Conservation (phyloP, 2,113 vertebrate genomes). For the Rostratula benghalensis region DNA sequence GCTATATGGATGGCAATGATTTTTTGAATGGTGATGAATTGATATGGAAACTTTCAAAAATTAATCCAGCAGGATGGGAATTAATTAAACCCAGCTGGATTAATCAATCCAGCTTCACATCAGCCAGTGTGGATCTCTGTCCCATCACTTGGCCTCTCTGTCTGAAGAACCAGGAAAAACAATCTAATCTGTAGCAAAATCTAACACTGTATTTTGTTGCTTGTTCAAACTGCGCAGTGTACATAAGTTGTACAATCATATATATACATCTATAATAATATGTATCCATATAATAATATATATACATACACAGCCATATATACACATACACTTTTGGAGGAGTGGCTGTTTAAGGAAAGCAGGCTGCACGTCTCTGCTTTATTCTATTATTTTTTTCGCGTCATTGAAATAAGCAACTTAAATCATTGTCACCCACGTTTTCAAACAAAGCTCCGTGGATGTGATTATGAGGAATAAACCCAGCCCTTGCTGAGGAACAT, state of each 20-base stretch:
- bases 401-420: not conserved
- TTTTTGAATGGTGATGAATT: not conserved
- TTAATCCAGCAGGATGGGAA: not conserved
- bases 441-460: not conserved
- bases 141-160: not conserved
- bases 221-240: not conserved
- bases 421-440: not conserved
- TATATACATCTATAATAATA: not conserved
- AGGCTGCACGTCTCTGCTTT: not conserved
- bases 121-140: not conserved
- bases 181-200: not conserved
- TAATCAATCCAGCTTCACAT: no score
- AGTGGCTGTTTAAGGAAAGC: not conserved
- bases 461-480: not conserved
- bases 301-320: not conserved
- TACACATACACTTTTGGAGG: not conserved
- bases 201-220: not conserved
- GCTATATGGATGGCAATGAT: not conserved
- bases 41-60: not conserved
- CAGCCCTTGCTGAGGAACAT: not conserved
- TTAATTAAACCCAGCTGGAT: no score
- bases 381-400: not conserved
- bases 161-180: not conserved
- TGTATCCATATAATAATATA: not conserved
- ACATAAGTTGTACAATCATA: not conserved